Conservation (phyloP, 2,113 vertebrate genomes). For the Eclectus roratus region DNA sequence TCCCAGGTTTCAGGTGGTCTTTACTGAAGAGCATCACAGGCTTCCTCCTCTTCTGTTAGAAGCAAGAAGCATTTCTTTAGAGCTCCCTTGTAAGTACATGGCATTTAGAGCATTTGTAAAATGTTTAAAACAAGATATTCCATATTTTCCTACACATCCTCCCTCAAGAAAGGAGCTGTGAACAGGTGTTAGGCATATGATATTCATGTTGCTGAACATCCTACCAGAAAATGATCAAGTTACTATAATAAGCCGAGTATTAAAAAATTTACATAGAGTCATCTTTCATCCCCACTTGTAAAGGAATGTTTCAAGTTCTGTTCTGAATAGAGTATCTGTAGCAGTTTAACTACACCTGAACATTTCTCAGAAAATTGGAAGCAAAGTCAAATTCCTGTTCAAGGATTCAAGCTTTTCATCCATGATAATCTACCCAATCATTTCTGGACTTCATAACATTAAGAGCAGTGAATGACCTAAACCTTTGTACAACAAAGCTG, state of each 20-base stretch:
- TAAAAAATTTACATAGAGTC: background rate
- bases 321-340: background rate
- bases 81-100: background rate
- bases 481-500: background rate
- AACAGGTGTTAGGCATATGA: slow-evolving; percentile 6
- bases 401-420: background rate
- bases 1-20: background rate
- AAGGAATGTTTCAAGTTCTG: background rate
- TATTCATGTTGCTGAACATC: background rate
- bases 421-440: background rate
- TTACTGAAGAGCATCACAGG: background rate
- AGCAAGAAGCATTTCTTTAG: background rate
- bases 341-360: background rate
- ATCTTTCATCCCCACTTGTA: background rate
- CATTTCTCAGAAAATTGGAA: background rate
- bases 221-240: background rate
- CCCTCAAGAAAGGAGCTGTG: background rate
- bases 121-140: background rate
- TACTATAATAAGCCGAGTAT: background rate
- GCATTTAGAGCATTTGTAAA: background rate
- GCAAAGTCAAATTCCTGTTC: background rate
- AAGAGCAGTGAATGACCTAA: background rate
- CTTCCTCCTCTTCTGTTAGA: background rate
- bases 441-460: background rate
- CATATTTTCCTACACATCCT: background rate